Evolutionary conservation across 1,140 invertebrate species (phyloP).

Genomic region (Homarus americanus): DNA sequence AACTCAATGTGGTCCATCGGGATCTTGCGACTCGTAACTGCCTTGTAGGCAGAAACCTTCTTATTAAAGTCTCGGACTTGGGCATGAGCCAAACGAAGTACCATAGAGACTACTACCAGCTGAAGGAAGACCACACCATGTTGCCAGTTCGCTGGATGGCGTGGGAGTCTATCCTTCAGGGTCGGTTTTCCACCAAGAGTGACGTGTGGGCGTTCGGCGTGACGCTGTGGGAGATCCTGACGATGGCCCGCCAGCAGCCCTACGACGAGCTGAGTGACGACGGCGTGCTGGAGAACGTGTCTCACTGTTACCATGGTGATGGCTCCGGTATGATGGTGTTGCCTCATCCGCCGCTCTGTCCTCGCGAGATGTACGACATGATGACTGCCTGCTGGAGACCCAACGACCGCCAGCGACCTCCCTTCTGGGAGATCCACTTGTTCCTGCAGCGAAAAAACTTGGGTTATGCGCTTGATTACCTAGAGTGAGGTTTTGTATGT

Average conservation of each 20-base stretch:
- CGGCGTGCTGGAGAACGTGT: constrained; percentile 88
- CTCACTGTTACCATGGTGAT: constrained; percentile 84
- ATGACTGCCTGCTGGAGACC: constrained; percentile 94
- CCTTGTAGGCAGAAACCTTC: constrained; percentile 90
- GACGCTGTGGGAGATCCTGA: constrained; percentile 93
- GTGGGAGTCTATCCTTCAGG: constrained; percentile 85
- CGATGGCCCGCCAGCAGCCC: constrained; percentile 89
- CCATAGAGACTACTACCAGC: constrained; percentile 88
- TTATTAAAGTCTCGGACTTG: constrained; percentile 94
- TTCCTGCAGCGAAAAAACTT: constrained; percentile 86
- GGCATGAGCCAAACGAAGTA: constrained; percentile 92
- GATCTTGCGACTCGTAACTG: constrained; percentile 97
- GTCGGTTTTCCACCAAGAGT: constrained; percentile 90
- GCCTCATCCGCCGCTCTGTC: constrained; percentile 84
- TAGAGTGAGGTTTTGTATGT: not conserved
- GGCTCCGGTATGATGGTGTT: constrained; percentile 79
- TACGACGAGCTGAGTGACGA: constrained; percentile 88
- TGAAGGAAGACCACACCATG: constrained; percentile 85
- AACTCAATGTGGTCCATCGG: constrained; percentile 86
- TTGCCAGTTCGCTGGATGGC: constrained; percentile 93
- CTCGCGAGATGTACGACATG: constrained; percentile 91
- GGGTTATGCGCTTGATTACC: constrained; percentile 75
- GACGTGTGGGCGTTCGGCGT: constrained; percentile 94
- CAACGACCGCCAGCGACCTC: constrained; percentile 87
- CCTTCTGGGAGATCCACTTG: constrained; percentile 91